Evolutionary conservation across 2,888 invertebrate genomes (phyloP), one percentile per base, ranked within the genome.

Genomic region (Hemaris fuciformis): DNA sequence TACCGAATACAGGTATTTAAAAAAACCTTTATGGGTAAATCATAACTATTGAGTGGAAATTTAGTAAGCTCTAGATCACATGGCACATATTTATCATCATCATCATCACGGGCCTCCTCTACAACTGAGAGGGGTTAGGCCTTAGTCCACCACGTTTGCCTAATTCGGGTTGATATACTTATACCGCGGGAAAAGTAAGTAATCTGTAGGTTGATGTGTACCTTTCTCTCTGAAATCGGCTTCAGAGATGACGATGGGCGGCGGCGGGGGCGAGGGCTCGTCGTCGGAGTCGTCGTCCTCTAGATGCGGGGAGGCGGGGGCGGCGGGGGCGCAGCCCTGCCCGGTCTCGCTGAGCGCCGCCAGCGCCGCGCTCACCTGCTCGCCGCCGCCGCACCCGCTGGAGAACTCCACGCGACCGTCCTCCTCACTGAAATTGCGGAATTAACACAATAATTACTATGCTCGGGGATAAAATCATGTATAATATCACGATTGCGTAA

Each of bases 171-270:
- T 15, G n/a, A 22, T 13, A 43, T 34, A 42, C n/a, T 18, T 15
- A 34, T n/a, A 34, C n/a, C n/a, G n/a, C n/a, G n/a, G n/a, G n/a
- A n/a, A n/a, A n/a, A n/a, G n/a, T n/a, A n/a, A n/a, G n/a, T n/a
- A n/a, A n/a, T n/a, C n/a, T n/a, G n/a, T n/a, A n/a, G n/a, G 18
- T 23, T 13, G 2, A 45, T 57, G n/a, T 31, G 1, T 27, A 91
- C 93, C 92, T 73, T 91, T 91, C 71, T 93, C 93, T 31, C 88
- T 76, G 65, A 93, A 91, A 70, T 92, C 91, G 0, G 92, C 91
- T 70, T 93, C 93, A 0, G 93, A 91, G 61, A 93, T 93, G 73
- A 93, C 79, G 31, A 86, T 66, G 22, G 91, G 91, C 45, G 89
- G 83, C 31, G 84, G 80, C n/a, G 80, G 78, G 0, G 73, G 75